Evolutionary conservation across 2,888 invertebrate species (phyloP).

Genomic region (Papilio demoleus): DNA sequence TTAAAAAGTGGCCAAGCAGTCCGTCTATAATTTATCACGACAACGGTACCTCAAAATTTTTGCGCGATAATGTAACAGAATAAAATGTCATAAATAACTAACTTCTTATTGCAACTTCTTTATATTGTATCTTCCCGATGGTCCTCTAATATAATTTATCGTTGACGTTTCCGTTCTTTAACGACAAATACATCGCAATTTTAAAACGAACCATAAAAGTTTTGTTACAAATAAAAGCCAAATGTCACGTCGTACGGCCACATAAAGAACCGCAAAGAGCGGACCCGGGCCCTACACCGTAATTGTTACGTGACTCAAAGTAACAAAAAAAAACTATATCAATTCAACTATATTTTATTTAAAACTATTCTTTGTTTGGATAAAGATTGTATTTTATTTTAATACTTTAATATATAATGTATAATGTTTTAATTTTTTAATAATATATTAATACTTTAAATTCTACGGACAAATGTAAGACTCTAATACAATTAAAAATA

Average conservation of each 20-base stretch:
- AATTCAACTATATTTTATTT: not conserved
- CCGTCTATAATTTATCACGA: no score
- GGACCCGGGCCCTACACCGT: slow-evolving; percentile 6
- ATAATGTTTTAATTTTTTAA: no score
- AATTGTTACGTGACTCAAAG: slow-evolving; percentile 34
- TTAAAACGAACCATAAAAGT: slow-evolving; percentile 13
- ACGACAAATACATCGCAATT: slow-evolving; percentile 7
- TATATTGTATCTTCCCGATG: not conserved
- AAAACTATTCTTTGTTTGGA: not conserved
- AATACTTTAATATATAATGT: no score
- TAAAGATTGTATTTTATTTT: not conserved
- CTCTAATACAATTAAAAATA: no score
- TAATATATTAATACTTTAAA: no score
- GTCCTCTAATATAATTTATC: slow-evolving; percentile 1
- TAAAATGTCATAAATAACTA: not conserved
- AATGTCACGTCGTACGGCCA: slow-evolving; percentile 24
- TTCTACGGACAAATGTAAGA: no score
- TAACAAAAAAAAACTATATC: slow-evolving; percentile 2
- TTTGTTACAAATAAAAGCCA: slow-evolving; percentile 17
- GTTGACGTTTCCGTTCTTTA: slow-evolving; percentile 1
- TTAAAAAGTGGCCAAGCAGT: no score
- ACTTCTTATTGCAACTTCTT: not conserved
- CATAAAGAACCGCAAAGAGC: slow-evolving; percentile 26
- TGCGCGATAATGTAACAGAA: no score
- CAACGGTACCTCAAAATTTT: no score